Base-by-base conservation (phyloP, 2,113 vertebrate genomes). In the Dissostichus mawsoni region DNA sequence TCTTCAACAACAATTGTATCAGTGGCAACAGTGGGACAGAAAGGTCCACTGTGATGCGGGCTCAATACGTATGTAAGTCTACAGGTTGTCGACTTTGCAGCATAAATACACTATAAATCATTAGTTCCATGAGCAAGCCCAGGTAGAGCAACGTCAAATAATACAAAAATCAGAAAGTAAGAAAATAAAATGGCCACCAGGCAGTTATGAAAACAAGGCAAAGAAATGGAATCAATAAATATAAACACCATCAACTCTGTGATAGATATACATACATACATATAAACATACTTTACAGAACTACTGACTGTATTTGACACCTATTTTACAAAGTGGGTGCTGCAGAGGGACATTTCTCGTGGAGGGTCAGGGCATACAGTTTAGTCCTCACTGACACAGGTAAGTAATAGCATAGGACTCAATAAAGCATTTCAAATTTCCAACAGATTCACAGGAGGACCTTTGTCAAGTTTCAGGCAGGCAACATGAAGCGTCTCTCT, bases 221-320 rank as follows among this genome's bases (percentile, higher is more conserved):
- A 92, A 89, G 41, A 90, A 92, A 82, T 90, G 65, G 87, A 92
- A 91, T 91, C 82, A 92, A 94, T 94, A 92, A 93, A 93, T 94
- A 94, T 90, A 94, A 92, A 94, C 92, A 94, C 92, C 89, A 90
- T 93, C 83, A 90, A 92, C 87, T 93, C 92, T 94, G 93, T 93
- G 92, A 88, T 91, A 90, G 90, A 93, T 94, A 92, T 93, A 95
- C 90, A 95, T 93, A 94, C 92, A 92, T 91, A 95, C 92, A 94
- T 92, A 94, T 93, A 93, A 92, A 95, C 90, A 95, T 91, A 93
- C 90, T 94, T 91, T 94, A 95, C 93, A 94, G 83, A 87, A 90
- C 90, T 92, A 91, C 80, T 76, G 73, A 92, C 89, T 84, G 91
- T 82, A 82, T 90, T 88, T 86, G 50, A 90, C 88, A 90, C 71